phyloP scores from a whole-genome alignment of 2,113 vertebrate genomes.

The Pseudopodoces humilis region DNA sequence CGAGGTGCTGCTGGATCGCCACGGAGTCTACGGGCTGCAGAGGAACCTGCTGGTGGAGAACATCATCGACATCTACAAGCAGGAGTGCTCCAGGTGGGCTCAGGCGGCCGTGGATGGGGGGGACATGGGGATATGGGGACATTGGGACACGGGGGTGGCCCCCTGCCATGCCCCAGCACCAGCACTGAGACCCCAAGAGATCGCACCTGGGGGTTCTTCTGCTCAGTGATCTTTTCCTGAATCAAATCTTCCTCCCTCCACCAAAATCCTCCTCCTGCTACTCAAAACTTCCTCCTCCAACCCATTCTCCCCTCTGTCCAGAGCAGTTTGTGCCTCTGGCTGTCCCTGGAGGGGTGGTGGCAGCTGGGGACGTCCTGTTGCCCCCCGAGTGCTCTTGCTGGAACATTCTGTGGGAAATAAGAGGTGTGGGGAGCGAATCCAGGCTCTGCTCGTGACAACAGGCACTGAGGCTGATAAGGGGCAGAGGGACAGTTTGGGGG shows the following conservation, averaged over 20 bases:
- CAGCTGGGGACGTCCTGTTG: background rate
- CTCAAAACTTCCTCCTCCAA: background rate
- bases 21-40: constrained; percentile 94
- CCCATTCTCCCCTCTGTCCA: accelerated
- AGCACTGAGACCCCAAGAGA: accelerated
- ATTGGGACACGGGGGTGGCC: accelerated
- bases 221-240: background rate
- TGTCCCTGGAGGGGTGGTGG: background rate
- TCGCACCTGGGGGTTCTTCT: accelerated
- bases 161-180: accelerated
- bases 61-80: constrained; percentile 97
- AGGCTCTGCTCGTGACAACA: background rate
- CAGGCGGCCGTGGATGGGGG: accelerated
- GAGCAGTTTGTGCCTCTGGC: background rate
- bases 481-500: background rate
- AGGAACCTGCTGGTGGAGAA: constrained; percentile 96
- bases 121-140: accelerated
- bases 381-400: background rate
- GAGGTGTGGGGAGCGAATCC: background rate
- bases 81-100: constrained; percentile 81
- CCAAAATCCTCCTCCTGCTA: accelerated
- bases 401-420: background rate
- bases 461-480: background rate
- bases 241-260: background rate
- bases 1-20: constrained; percentile 94